phyloP scores from a whole-genome alignment of 2,797 vertebrate genomes.

The Sebastes nivosus region DNA sequence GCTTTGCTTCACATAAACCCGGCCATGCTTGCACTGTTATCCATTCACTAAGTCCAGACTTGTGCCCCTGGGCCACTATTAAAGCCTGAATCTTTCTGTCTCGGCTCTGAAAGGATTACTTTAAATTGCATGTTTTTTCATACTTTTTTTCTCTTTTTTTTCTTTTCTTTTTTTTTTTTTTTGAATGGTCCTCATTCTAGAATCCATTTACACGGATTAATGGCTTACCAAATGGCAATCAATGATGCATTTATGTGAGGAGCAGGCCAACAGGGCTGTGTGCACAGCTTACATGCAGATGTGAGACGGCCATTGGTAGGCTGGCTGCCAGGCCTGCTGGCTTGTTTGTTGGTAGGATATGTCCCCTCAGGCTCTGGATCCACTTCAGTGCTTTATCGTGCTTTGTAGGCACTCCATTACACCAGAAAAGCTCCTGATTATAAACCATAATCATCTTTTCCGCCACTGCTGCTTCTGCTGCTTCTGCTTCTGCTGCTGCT shows the following conservation, averaged over 20 bases:
- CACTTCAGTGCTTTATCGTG: constrained; percentile 77
- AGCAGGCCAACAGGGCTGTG: constrained; percentile 72
- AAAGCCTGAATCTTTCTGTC: constrained; percentile 72
- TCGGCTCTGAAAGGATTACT: constrained; percentile 79
- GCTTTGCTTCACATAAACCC: constrained; percentile 49
- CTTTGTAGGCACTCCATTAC: constrained; percentile 78
- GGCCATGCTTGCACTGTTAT: constrained; percentile 43
- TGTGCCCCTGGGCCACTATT: constrained; percentile 65
- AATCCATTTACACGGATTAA: constrained; percentile 87
- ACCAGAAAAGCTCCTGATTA: constrained; percentile 78
- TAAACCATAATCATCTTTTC: constrained; percentile 76
- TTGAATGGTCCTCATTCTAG: constrained; percentile 81
- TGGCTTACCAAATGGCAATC: constrained; percentile 85
- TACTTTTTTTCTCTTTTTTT: constrained; percentile 19
- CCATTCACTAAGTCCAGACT: constrained; percentile 65
- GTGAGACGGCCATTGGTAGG: constrained; percentile 74
- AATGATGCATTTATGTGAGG: constrained; percentile 84
- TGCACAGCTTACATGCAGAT: constrained; percentile 78
- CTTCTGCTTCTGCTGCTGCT: constrained; percentile 20
- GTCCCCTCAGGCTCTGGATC: constrained; percentile 71
- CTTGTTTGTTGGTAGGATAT: constrained; percentile 75
- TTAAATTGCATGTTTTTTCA: constrained; percentile 74
- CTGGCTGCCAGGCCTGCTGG: constrained; percentile 68
- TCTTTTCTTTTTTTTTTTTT: constrained; percentile 55
- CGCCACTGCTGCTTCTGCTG: constrained; percentile 15